Evolutionary conservation across 2,888 invertebrate genomes (phyloP).

Genomic region (Hybos culiciformis): DNA sequence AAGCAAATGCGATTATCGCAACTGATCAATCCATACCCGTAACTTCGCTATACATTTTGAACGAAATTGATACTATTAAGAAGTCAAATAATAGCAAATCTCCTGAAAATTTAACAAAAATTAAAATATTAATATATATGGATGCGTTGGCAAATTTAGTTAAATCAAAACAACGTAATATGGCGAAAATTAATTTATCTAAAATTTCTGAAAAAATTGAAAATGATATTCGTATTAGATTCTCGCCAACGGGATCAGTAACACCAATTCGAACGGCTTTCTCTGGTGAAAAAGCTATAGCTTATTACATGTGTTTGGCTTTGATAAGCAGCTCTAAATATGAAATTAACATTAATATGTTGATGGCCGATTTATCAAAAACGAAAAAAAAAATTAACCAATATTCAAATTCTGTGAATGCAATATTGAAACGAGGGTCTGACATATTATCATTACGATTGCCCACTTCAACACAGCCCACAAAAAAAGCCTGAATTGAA

Average conservation of each 20-base stretch:
- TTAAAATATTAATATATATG: constrained; percentile 31
- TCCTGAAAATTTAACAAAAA: constrained; percentile 16
- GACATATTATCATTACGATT: constrained; percentile 20
- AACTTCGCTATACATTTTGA: constrained; percentile 22
- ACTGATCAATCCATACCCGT: constrained; percentile 27
- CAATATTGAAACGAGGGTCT: constrained; percentile 17
- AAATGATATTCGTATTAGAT: constrained; percentile 27
- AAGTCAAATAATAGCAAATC: constrained; percentile 3
- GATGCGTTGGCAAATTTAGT: constrained; percentile 26
- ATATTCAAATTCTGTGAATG: constrained; percentile 26
- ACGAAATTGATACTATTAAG: constrained; percentile 8
- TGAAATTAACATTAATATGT: constrained; percentile 21
- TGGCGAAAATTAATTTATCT: constrained; percentile 23
- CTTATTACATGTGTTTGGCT: constrained; percentile 27
- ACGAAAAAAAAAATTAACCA: constrained; percentile 22
- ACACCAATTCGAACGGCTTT: too few species aligned
- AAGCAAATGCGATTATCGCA: constrained; percentile 23
- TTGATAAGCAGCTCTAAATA: constrained; percentile 24
- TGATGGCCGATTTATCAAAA: constrained; percentile 23
- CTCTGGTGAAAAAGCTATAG: constrained; percentile 27
- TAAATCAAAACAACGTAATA: constrained; percentile 18
- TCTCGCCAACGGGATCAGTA: constrained; percentile 20
- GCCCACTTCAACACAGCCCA: constrained; percentile 16
- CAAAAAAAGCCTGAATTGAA: too few species aligned
- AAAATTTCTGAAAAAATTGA: constrained; percentile 31